Conservation (phyloP, 2,113 vertebrate species). For the Lophochroa leadbeateri region DNA sequence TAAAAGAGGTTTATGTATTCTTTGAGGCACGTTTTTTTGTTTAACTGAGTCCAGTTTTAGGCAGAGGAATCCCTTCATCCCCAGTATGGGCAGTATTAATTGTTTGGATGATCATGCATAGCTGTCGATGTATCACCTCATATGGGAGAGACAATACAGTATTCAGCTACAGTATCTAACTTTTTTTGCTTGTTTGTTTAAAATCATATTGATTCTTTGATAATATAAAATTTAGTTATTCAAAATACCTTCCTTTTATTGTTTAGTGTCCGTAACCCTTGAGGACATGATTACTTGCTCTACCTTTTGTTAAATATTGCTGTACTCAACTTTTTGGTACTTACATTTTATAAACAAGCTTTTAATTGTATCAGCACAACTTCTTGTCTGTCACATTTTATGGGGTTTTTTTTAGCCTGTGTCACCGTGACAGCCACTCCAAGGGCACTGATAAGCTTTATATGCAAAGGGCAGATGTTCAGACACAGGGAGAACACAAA, state of each 20-base stretch:
- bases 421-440: neutral
- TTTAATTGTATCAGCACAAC: neutral
- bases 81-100: neutral
- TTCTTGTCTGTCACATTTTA: neutral
- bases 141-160: neutral
- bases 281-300: neutral
- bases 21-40: neutral
- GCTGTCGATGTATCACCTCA: neutral
- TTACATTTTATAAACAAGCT: neutral
- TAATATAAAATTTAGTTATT: neutral
- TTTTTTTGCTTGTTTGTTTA: neutral
- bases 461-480: neutral
- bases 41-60: neutral
- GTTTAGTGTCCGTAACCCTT: neutral
- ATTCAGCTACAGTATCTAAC: neutral
- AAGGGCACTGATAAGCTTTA: neutral
- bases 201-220: neutral
- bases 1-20: neutral
- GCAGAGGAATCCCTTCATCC: neutral
- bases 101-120: neutral
- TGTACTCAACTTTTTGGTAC: neutral
- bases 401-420: neutral
- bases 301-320: neutral
- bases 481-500: neutral
- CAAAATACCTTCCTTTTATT: neutral